phyloP scores from a whole-genome alignment of 35 echinoderm and acorn worm genomes.

The Ophiothrix spiculata region DNA sequence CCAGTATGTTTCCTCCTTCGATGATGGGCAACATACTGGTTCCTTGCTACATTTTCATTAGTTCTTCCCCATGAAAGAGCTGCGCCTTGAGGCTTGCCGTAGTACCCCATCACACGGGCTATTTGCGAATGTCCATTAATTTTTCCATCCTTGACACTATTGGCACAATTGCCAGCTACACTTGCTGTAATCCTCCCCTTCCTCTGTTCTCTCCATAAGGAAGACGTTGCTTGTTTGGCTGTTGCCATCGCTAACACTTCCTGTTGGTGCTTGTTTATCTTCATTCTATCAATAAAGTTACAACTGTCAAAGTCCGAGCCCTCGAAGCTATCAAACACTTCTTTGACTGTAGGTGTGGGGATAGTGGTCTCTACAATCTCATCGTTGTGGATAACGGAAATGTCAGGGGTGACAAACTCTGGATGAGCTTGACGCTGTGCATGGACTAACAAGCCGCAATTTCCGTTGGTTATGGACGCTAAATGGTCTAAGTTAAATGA shows the following conservation, averaged over 20 bases:
- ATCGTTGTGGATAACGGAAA: neutral
- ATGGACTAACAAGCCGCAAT: neutral
- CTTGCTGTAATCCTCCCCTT: neutral
- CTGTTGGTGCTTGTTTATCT: neutral
- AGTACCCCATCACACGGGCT: neutral
- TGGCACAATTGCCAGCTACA: slow-evolving; percentile 24
- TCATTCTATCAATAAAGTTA: neutral
- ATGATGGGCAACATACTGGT: neutral
- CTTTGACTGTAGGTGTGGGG: neutral
- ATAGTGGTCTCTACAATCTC: neutral
- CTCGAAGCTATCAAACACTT: neutral
- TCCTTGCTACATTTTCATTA: neutral
- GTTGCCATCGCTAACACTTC: neutral
- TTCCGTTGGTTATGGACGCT: neutral
- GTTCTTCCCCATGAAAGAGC: neutral
- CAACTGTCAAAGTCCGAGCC: neutral
- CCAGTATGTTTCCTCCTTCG: neutral
- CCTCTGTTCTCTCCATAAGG: neutral
- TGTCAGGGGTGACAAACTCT: neutral
- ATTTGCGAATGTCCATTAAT: neutral
- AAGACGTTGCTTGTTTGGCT: neutral
- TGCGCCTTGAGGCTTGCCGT: neutral
- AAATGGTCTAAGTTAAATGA: neutral
- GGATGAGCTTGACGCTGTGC: neutral
- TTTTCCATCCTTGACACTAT: neutral